Evolutionary conservation across 2,113 vertebrate genomes (phyloP), one percentile per base, ranked within the genome.

Genomic region (Oplegnathus fasciatus): DNA sequence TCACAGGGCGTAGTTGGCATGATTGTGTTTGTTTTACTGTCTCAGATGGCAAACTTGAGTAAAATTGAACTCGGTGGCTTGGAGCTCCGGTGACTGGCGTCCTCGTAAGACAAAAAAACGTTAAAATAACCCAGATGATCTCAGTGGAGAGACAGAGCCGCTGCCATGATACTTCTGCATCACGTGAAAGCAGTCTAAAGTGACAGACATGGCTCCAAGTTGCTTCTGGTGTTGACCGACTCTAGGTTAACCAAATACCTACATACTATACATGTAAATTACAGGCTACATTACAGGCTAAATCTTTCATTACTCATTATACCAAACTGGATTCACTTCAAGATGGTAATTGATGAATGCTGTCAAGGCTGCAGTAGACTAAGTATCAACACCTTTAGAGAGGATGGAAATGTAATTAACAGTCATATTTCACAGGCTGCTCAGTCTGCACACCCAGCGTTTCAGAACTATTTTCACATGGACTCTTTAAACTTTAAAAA

Each of bases 401-500:
- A 64, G 44, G 62, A 57, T 50, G 44, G 61, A 60, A 20, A 20
- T 67, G 9, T 32, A 54, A 75, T 22, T 64, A 5, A 42, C 40
- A 44, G 42, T 55, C 58, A 46, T 58, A 42, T 79, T 72, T 84
- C 60, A 67, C 34, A 65, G 50, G 15, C 28, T 24, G 74, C 60
- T 68, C 62, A 22, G 37, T 42, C 62, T 75, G 84, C 61, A 67
- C 50, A 66, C 62, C 34, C 64, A 61, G 26, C 40, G 18, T 22
- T 50, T 50, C 85, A 55, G 8, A 74, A 60, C 79, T 90, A 73
- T 85, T 83, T 86, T 75, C 83, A 83, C 80, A 80, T 76, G 61
- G 48, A 48, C 72, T 24, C 24, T 48, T 76, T 71, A 26, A 88
- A 86, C 20, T 48, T 79, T 71, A 26, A 88, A 37, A 37, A 86